Conservation (phyloP, 1,140 invertebrate species). For the Drosophila cardini region DNA sequence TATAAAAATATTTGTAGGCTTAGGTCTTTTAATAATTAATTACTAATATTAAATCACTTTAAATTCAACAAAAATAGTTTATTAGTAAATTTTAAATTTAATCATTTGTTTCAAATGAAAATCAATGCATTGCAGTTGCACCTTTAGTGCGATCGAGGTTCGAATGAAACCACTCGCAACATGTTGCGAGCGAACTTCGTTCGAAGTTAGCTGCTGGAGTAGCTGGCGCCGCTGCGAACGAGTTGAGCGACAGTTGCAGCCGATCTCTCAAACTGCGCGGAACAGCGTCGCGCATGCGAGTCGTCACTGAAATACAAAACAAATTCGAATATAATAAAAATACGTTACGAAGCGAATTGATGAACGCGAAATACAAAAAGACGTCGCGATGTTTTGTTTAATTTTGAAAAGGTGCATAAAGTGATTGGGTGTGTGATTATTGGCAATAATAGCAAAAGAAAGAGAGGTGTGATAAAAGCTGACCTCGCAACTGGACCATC, state of each 20-base stretch:
- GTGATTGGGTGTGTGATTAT: conserved; percentile 24
- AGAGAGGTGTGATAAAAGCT: conserved; percentile 34
- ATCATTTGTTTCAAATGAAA: too few species aligned
- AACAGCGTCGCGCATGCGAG: conserved; percentile 28
- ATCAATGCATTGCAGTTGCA: too few species aligned
- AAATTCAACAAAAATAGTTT: too few species aligned
- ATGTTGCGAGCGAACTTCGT: conserved; percentile 31
- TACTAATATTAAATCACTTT: too few species aligned
- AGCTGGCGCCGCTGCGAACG: background rate
- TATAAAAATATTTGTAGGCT: too few species aligned
- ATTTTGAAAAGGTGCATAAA: conserved; percentile 25
- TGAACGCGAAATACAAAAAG: background rate
- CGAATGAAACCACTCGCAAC: conserved; percentile 26
- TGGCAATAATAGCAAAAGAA: conserved; percentile 31
- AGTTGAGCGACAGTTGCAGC: conserved; percentile 39
- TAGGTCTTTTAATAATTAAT: too few species aligned
- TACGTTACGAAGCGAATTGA: conserved; percentile 3
- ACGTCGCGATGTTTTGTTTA: conserved; percentile 42
- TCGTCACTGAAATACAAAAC: background rate
- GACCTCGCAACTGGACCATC: conserved; percentile 45
- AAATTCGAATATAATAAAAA: background rate
- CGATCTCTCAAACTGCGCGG: conserved; percentile 40
- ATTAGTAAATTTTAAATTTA: too few species aligned
- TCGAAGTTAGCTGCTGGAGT: background rate
- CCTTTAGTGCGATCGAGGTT: background rate